Evolutionary conservation across 2,888 invertebrate species (phyloP), one percentile per base, ranked within the genome.

Genomic region (Neria commutata): DNA sequence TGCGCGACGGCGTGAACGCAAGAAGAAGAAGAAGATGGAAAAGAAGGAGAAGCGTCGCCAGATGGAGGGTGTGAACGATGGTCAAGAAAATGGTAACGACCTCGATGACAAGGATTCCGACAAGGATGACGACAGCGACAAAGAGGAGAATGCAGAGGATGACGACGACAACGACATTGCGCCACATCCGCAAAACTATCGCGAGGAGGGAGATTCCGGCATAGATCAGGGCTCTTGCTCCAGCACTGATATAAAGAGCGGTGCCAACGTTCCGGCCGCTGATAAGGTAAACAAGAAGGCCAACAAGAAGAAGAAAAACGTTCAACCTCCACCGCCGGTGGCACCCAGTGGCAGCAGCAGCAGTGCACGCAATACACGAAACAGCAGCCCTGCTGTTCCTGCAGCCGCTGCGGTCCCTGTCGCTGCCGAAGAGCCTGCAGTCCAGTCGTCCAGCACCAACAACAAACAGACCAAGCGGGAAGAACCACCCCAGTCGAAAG

Each of bases 1-100:
- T 21, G 95, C 95, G 2, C 85, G 96, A 4, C 87, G 95, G 63
- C 86, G 97, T 25, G 97, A 98, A 81, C 87, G 96, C 57, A 96
- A 97, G 84, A 94, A 95, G 85, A 94, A 95, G 84, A 96, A 95
- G 86, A 96, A 96, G 81, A 86, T 94, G 69, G 95, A 96, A 82
- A 95, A 95, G 83, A 93, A 94, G 81, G 94, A 92, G 75, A 89
- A 91, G 70, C 87, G 92, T 54, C 90, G 92, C 70, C 83, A 91
- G 29, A 87, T 89, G 66, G 90, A 89, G 71, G 91, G 91, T 71
- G 89, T 88, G 71, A 71, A 68, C 0, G 49, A 58, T 2, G 65
- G 63, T 16, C 65, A 54, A 16, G 67, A 67, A 6, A 71, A 71
- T 34, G 67, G 63, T 26, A 73, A 72, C 24, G 74, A 73, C 23